Evolutionary conservation across 2,888 invertebrate species (phyloP), one percentile per base, ranked within the genome.

Genomic region (Trachelus iudaicus): DNA sequence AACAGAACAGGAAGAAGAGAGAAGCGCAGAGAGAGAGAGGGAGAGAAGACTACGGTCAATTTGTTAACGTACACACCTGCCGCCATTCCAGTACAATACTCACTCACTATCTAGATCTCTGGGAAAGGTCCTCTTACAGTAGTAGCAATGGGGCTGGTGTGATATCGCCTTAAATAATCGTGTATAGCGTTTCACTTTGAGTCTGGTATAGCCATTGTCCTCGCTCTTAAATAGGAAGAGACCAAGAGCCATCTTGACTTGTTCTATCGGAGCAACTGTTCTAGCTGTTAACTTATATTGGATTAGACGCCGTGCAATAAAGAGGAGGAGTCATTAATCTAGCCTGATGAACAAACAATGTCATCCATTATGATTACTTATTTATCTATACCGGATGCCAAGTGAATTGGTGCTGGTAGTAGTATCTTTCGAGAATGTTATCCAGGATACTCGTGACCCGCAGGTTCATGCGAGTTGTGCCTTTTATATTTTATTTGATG

Each of bases 1-100:
- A 56, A 56, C 23, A 23, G 23, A 9, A 56, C 0, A 33, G 31
- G 31, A 71, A 71, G 11, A 23, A 33, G 30, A 15, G 69, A 69
- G 30, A 69, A 33, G 69, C 4, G 69, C 11, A 34, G 73, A 69
- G 11, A 68, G 73, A 71, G 15, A 71, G 37, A 71, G 34, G 75
- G 80, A 81, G 75, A 80, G n/a, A 77, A 40, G 75, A 81, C 79
- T 69, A 79, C 80, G 73, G 80, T 80, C 88, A 85, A 88, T 88
- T 88, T 88, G 88, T 88, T 88, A 88, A 82, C 86, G 84, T 86
- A 88, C 86, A 88, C 88, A 88, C 88, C 88, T 88, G 88, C 88
- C 85, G 83, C 85, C 85, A 86, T 88, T 87, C 82, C 86, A 76
- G 88, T 87, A 88, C 88, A 88, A 88, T 88, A 87, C 74, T 87